Conservation (phyloP, 2,113 vertebrate species). For the Mus pahari region DNA sequence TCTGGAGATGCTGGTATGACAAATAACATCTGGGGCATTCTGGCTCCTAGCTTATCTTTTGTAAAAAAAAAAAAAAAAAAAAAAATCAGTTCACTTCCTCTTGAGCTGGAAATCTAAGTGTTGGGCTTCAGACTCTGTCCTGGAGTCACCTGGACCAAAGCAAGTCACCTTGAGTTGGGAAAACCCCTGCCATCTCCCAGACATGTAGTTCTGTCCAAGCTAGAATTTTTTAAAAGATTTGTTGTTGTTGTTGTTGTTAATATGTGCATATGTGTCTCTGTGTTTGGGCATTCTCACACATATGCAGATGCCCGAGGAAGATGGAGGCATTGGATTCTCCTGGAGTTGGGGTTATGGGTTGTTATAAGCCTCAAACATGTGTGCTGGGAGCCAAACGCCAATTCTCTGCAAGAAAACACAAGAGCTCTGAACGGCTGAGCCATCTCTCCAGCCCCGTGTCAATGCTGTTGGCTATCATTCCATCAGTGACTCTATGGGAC, state of each 20-base stretch:
- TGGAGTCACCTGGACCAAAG: not conserved
- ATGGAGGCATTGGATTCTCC: not conserved
- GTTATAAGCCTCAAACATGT: not conserved
- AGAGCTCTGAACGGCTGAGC: not conserved
- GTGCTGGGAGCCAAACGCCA: not conserved
- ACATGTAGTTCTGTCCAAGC: not conserved
- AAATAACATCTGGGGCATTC: not conserved
- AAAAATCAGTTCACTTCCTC: not conserved
- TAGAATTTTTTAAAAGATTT: not conserved
- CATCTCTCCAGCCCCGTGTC: not conserved
- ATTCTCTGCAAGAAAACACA: not conserved
- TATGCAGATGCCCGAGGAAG: not conserved
- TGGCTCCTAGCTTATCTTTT: not conserved
- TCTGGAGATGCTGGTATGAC: not conserved
- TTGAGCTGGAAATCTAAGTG: not conserved
- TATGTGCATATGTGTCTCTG: not conserved
- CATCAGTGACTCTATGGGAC: not conserved
- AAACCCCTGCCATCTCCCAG: accelerated
- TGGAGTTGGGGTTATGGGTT: not conserved
- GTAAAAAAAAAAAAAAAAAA: no score
- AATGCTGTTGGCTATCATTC: not conserved
- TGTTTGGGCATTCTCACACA: no score
- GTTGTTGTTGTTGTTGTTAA: not conserved
- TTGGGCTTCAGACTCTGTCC: not conserved
- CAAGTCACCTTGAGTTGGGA: not conserved